Conservation (phyloP, 2,797 vertebrate genomes). For the Schizothorax lantsangensis region DNA sequence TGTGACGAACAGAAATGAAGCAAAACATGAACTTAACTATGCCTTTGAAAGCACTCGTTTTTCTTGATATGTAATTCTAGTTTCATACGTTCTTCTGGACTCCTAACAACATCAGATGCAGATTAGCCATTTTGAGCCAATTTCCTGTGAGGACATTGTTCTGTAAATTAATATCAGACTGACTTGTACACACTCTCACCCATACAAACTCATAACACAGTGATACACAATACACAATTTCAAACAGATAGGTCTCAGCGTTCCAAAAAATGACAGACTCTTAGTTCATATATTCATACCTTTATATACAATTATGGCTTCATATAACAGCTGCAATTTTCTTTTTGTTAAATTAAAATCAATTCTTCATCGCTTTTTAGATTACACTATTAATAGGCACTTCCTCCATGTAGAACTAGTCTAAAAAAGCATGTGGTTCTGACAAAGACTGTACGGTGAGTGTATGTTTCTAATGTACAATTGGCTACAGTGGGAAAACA, state of each 20-base stretch:
- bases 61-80: neutral
- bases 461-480: conserved; percentile 37
- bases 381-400: conserved; percentile 61
- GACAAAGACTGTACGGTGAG: conserved; percentile 2
- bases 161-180: neutral
- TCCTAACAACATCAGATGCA: neutral
- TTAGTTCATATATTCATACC: conserved; percentile 39
- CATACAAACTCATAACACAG: neutral
- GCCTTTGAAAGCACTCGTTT: neutral
- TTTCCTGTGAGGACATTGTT: neutral
- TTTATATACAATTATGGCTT: conserved; percentile 67
- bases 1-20: neutral
- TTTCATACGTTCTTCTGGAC: neutral
- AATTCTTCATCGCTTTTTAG: conserved; percentile 28
- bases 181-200: neutral
- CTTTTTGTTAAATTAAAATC: conserved; percentile 27
- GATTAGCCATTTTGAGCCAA: neutral
- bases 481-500: conserved; percentile 19
- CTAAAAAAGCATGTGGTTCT: conserved; percentile 47
- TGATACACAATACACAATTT: neutral
- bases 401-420: conserved; percentile 47
- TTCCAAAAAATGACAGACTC: neutral
- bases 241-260: neutral
- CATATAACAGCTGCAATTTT: conserved; percentile 56
- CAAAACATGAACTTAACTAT: neutral